These are phyloP conservation scores for Momotus momota DNA, from an alignment of 2,797 vertebrate species.

Conservation along the genomic window DNA sequence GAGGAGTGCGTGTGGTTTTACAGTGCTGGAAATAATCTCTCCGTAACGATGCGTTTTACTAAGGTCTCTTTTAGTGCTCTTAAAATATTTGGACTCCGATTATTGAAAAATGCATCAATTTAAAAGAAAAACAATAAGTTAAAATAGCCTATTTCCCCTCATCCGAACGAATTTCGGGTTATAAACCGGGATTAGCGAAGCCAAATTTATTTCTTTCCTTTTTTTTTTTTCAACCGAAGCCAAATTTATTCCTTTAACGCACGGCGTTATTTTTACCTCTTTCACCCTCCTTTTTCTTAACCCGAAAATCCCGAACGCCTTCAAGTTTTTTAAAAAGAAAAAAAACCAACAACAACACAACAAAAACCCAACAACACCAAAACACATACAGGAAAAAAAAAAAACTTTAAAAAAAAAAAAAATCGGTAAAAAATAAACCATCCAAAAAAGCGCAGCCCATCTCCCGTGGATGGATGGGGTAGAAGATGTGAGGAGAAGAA, in stretches of 20 bases:
- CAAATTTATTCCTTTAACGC: not conserved
- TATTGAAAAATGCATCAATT: not conserved
- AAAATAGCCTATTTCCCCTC: not conserved
- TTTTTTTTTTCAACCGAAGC: not conserved
- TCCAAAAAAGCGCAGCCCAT: not conserved
- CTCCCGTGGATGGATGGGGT: not conserved
- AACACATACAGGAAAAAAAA: not conserved
- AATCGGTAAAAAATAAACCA: not conserved
- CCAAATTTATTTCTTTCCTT: not conserved
- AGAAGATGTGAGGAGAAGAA: not conserved
- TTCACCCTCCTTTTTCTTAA: not conserved
- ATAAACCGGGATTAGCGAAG: not conserved
- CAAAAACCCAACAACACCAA: not conserved
- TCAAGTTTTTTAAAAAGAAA: not conserved
- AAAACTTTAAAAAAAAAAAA: not conserved
- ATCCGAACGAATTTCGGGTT: slow-evolving; percentile 13
- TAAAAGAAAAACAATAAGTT: not conserved
- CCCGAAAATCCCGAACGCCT: not conserved
- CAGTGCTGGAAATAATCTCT: not conserved
- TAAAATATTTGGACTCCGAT: not conserved
- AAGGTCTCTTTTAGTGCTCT: not conserved
- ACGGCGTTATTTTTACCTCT: not conserved
- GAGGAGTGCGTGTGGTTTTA: not conserved
- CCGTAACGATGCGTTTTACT: not conserved
- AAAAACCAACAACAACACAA: not conserved